These are phyloP conservation scores for Macquaria australasica DNA, from an alignment of 2,113 vertebrate species.

Conservation along the genomic window DNA sequence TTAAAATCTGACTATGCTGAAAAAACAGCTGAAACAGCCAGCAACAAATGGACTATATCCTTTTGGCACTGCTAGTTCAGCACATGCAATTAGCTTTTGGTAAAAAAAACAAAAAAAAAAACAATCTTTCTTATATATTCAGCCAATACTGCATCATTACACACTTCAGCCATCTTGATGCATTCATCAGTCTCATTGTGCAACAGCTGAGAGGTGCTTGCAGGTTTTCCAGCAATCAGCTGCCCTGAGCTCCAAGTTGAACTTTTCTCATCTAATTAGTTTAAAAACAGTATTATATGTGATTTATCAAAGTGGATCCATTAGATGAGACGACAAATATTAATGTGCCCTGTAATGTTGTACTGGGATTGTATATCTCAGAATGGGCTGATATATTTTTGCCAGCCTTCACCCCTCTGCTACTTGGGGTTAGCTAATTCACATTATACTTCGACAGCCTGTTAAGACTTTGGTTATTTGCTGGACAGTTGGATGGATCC, in stretches of 20 bases:
- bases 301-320: not conserved
- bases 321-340: not conserved
- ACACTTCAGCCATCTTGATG: not conserved
- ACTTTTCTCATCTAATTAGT: not conserved
- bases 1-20: not conserved
- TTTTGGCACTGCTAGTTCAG: not conserved
- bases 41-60: not conserved
- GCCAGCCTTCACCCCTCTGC: not conserved
- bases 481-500: conserved; percentile 43
- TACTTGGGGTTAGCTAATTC: not conserved
- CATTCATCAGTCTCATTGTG: not conserved
- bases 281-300: not conserved
- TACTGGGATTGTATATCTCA: too few relatives aligned
- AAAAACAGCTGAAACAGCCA: not conserved
- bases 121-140: not conserved
- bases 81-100: not conserved
- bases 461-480: conserved; percentile 22
- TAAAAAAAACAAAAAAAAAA: too few relatives aligned
- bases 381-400: too few relatives aligned
- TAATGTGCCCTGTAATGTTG: not conserved
- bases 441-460: conserved; percentile 1
- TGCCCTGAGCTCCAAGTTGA: not conserved
- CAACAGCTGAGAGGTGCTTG: not conserved
- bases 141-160: not conserved
- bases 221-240: not conserved